Percentiles rank a stretch among this genome's conserved stretches.
Conservation (phyloP, 2,888 invertebrate species). For the Zygothrica quintamaculata region DNA sequence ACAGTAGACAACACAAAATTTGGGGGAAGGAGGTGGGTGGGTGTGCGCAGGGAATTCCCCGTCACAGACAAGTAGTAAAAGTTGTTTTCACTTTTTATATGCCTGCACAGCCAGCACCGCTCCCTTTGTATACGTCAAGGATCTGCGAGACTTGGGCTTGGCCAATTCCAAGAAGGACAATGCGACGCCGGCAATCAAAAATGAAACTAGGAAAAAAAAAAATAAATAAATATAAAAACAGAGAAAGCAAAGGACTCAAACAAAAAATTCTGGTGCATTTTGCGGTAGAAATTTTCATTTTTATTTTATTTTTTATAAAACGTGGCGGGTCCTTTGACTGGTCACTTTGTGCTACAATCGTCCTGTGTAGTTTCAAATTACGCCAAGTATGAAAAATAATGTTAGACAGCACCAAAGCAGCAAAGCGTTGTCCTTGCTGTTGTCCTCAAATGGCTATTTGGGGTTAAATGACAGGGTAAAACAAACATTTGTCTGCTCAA, state of each 20-base stretch:
- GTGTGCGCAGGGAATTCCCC: background rate
- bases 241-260: constrained; percentile 22
- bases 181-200: constrained; percentile 65
- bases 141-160: constrained; percentile 46
- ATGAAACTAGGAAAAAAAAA: constrained; percentile 30
- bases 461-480: constrained; percentile 32
- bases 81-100: constrained; percentile 81
- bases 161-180: constrained; percentile 69
- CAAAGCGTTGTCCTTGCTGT: constrained; percentile 17
- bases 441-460: constrained; percentile 31
- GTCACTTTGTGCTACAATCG: constrained; percentile 16
- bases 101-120: constrained; percentile 1
- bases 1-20: background rate
- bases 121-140: background rate
- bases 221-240: too few species aligned
- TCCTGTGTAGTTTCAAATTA: constrained; percentile 43
- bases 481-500: constrained; percentile 51
- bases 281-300: constrained; percentile 14
- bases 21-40: background rate
- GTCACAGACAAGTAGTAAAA: constrained; percentile 69
- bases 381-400: constrained; percentile 50
- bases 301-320: background rate
- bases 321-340: constrained; percentile 23
- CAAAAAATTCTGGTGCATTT: constrained; percentile 27
- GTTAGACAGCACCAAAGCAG: constrained; percentile 50